Conservation (phyloP, 2,797 vertebrate genomes). For the Eurystomus glaucurus region DNA sequence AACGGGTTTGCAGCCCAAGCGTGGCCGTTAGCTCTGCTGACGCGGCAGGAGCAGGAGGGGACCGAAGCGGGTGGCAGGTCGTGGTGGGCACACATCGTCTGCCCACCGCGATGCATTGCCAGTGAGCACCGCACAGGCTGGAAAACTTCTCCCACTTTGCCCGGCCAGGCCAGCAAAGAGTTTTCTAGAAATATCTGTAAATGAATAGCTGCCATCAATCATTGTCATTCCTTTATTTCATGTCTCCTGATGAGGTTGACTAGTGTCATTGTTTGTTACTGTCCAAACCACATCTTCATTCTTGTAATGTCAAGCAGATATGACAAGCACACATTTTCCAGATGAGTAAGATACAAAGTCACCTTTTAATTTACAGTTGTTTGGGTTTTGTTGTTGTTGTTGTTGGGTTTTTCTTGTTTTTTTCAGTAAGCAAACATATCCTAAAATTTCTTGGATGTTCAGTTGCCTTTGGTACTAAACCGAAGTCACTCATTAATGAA, state of each 20-base stretch:
- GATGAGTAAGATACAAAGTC: constrained; percentile 93
- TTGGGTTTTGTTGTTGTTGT: constrained; percentile 79
- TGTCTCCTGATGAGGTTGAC: constrained; percentile 92
- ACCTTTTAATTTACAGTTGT: constrained; percentile 90
- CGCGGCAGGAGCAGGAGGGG: not conserved
- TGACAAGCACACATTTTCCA: constrained; percentile 94
- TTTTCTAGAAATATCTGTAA: constrained; percentile 90
- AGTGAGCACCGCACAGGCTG: not conserved
- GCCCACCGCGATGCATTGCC: rapidly evolving
- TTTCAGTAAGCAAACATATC: constrained; percentile 75
- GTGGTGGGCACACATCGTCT: not conserved
- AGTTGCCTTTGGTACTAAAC: constrained; percentile 80
- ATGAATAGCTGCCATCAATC: constrained; percentile 97
- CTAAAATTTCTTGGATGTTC: constrained; percentile 75
- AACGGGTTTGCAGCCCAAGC: not conserved
- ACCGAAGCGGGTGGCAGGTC: not conserved
- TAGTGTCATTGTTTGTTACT: constrained; percentile 97
- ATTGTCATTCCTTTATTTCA: constrained; percentile 93
- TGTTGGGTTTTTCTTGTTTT: constrained; percentile 39
- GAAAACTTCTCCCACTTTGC: constrained; percentile 44
- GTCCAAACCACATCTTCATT: constrained; percentile 92
- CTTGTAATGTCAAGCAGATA: constrained; percentile 92
- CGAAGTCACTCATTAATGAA: constrained; percentile 55
- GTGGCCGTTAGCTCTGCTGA: not conserved
- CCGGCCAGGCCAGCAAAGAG: constrained; percentile 76